Conservation (phyloP, 2,888 invertebrate species). For the Sthenelais limicola region DNA sequence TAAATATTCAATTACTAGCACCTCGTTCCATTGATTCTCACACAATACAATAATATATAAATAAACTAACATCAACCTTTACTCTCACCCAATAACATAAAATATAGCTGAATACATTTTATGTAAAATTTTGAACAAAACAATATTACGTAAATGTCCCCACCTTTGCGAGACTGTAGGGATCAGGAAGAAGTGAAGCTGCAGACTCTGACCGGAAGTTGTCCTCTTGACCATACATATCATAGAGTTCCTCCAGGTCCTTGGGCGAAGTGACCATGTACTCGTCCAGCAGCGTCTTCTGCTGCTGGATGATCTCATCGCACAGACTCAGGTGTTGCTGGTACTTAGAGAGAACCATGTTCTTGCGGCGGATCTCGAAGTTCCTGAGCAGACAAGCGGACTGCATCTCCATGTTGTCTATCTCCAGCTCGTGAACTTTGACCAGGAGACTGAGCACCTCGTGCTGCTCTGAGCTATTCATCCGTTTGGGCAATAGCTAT, state of each 20-base stretch:
- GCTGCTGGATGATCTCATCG: slow-evolving; percentile 92
- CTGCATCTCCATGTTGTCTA: slow-evolving; percentile 88
- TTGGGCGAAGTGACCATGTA: slow-evolving; percentile 58
- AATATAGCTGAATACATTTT: too few relatives aligned
- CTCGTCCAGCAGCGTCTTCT: slow-evolving; percentile 85
- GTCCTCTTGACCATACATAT: slow-evolving; percentile 64
- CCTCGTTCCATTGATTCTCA: too few relatives aligned
- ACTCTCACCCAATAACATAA: too few relatives aligned
- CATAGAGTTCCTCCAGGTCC: slow-evolving; percentile 68
- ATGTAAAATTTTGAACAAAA: too few relatives aligned
- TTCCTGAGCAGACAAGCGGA: slow-evolving; percentile 88
- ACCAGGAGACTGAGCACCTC: slow-evolving; percentile 91
- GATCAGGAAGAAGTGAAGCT: slow-evolving; percentile 44
- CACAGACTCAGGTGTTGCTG: slow-evolving; percentile 89
- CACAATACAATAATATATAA: too few relatives aligned
- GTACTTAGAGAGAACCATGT: slow-evolving; percentile 83
- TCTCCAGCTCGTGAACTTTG: slow-evolving; percentile 93
- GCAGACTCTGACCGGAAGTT: slow-evolving; percentile 57
- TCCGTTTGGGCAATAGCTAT: slow-evolving; percentile 86
- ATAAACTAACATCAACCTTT: too few relatives aligned
- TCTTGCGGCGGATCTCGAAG: slow-evolving; percentile 79
- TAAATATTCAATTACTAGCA: too few relatives aligned
- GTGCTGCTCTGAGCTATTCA: slow-evolving; percentile 90
- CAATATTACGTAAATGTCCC: slow-evolving; percentile 34
- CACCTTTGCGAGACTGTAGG: neutral